phyloP scores from a whole-genome alignment of 2,888 invertebrate species.

The Leptura quadrifasciata region DNA sequence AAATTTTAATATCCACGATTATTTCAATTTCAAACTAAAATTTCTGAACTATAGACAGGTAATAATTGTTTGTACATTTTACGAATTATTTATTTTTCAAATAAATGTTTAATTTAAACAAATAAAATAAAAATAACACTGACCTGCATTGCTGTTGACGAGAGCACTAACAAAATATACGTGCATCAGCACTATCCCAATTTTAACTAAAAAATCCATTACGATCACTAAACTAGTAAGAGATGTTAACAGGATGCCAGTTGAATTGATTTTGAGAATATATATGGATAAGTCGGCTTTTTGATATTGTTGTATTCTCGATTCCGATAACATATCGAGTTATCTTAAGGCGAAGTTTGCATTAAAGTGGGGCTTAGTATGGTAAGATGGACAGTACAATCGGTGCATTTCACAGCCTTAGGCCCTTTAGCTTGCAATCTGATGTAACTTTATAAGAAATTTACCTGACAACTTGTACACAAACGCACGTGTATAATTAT shows the following conservation, averaged over 20 bases:
- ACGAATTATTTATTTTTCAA: too few relatives aligned
- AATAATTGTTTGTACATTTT: too few relatives aligned
- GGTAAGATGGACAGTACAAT: slow-evolving; percentile 56
- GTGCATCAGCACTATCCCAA: slow-evolving; percentile 42
- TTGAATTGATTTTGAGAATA: slow-evolving; percentile 64
- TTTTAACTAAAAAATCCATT: slow-evolving; percentile 50
- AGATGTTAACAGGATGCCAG: slow-evolving; percentile 56
- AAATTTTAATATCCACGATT: too few relatives aligned
- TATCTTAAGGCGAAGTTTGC: slow-evolving; percentile 35
- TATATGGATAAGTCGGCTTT: slow-evolving; percentile 63
- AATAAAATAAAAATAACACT: slow-evolving; percentile 3
- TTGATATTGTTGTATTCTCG: slow-evolving; percentile 65
- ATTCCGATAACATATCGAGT: slow-evolving; percentile 64
- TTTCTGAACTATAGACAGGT: too few relatives aligned
- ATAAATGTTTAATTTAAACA: background rate
- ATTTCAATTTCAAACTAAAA: too few relatives aligned
- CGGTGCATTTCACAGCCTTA: slow-evolving; percentile 62
- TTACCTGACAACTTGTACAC: slow-evolving; percentile 55
- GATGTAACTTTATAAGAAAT: slow-evolving; percentile 63
- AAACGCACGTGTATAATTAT: slow-evolving; percentile 38
- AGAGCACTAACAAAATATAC: slow-evolving; percentile 35
- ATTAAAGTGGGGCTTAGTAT: slow-evolving; percentile 52
- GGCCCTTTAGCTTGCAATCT: slow-evolving; percentile 58
- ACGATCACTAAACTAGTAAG: background rate
- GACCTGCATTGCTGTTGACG: slow-evolving; percentile 28